Conservation (phyloP, 2,113 vertebrate species). For the Eurystomus gularis region DNA sequence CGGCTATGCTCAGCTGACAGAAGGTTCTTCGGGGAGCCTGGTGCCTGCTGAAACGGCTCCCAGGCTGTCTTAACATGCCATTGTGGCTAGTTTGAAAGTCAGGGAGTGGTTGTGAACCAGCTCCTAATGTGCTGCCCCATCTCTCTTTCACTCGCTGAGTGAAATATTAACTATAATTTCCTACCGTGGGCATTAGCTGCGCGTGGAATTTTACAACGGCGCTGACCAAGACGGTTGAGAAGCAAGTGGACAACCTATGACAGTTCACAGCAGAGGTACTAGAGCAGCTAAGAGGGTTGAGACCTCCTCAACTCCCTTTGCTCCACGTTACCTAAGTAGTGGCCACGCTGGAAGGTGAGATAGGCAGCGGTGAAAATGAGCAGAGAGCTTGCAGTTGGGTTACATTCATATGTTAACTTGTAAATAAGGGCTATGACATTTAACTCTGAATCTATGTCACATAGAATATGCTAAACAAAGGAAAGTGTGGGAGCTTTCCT, state of each 20-base stretch:
- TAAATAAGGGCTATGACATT: conserved; percentile 10
- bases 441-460: neutral
- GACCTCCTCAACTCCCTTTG: neutral
- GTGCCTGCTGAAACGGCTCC: conserved; percentile 44
- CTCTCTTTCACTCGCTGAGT: neutral
- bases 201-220: neutral
- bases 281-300: neutral
- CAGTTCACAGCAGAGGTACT: neutral
- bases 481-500: neutral
- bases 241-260: neutral
- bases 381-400: neutral
- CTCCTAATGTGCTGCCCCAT: neutral
- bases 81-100: neutral
- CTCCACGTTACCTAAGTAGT: rapidly evolving
- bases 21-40: neutral
- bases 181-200: neutral
- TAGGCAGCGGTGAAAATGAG: neutral
- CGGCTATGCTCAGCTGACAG: neutral
- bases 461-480: neutral
- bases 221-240: neutral
- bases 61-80: neutral
- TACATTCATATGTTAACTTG: neutral
- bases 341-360: neutral
- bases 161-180: neutral
- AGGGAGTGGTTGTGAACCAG: conserved; percentile 20